Percentiles rank a stretch among this genome's conserved stretches.
Conservation (phyloP, 2,888 invertebrate species). For the Calliphora vomitoria region DNA sequence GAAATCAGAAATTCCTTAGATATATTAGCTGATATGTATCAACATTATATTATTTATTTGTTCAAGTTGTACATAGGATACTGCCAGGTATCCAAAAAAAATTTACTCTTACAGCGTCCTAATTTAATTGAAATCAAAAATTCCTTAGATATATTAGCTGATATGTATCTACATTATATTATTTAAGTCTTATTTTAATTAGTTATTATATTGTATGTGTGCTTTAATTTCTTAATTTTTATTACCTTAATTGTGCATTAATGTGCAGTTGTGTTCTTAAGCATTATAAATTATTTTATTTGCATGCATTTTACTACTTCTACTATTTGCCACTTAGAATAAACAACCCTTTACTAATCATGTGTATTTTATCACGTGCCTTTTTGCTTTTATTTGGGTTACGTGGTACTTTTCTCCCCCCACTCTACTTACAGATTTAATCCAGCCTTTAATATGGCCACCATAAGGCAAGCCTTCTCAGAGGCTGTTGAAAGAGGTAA, state of each 20-base stretch:
- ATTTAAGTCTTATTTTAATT: slow-evolving; percentile 3
- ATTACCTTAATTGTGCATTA: slow-evolving; percentile 23
- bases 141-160: too few species aligned
- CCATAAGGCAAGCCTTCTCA: slow-evolving; percentile 97
- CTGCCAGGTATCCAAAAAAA: too few species aligned
- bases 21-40: too few species aligned
- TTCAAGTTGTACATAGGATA: too few species aligned
- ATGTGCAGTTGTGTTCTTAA: slow-evolving; percentile 19
- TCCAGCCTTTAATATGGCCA: slow-evolving; percentile 96
- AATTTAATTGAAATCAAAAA: too few species aligned
- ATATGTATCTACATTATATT: not conserved
- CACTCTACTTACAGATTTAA: slow-evolving; percentile 89
- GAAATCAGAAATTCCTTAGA: too few species aligned
- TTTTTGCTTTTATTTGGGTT: slow-evolving; percentile 65
- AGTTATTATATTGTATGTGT: not conserved
- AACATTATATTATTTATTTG: too few species aligned
- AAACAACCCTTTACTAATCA: slow-evolving; percentile 62
- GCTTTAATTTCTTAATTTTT: slow-evolving; percentile 23
- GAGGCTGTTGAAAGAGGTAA: slow-evolving; percentile 96
- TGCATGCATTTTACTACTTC: slow-evolving; percentile 52
- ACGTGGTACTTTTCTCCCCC: slow-evolving; percentile 53
- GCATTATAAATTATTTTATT: slow-evolving; percentile 53
- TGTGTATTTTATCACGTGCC: slow-evolving; percentile 64
- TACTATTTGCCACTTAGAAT: not conserved
- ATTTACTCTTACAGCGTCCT: too few species aligned